phyloP scores from a whole-genome alignment of 2,888 invertebrate genomes.

The Aphrophora alni region DNA sequence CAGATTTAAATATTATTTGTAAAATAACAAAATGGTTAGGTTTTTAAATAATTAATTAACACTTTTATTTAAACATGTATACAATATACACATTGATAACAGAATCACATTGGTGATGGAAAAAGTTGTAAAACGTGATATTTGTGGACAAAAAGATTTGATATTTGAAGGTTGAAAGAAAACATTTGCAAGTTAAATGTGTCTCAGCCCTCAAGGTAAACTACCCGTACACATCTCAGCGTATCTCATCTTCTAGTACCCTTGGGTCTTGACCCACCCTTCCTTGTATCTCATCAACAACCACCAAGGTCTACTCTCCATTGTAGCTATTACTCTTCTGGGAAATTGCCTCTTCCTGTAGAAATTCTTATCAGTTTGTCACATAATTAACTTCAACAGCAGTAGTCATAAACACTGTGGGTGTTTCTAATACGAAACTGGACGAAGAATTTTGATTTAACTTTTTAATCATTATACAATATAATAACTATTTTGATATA shows the following conservation, averaged over 20 bases:
- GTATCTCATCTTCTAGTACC: background rate
- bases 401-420: background rate
- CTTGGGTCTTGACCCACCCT: constrained; percentile 32
- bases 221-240: background rate
- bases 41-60: too few species aligned
- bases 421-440: too few species aligned
- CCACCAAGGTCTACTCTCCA: background rate
- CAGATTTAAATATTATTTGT: too few species aligned
- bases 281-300: constrained; percentile 14
- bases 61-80: too few species aligned
- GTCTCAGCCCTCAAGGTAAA: background rate
- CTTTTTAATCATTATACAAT: too few species aligned
- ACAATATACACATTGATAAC: too few species aligned
- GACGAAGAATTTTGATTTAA: too few species aligned
- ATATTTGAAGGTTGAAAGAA: background rate
- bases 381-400: constrained; percentile 16
- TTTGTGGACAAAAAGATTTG: background rate
- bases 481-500: too few species aligned
- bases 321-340: constrained; percentile 22
- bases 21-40: too few species aligned
- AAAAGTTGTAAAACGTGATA: background rate
- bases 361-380: constrained; percentile 30
- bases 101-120: background rate
- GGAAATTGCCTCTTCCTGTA: constrained; percentile 25
- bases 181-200: constrained; percentile 1